Percentiles rank a stretch among this genome's conserved stretches.
Evolutionary conservation across 1,140 invertebrate genomes (phyloP).

Genomic region (Eupristina koningsbergeri): DNA sequence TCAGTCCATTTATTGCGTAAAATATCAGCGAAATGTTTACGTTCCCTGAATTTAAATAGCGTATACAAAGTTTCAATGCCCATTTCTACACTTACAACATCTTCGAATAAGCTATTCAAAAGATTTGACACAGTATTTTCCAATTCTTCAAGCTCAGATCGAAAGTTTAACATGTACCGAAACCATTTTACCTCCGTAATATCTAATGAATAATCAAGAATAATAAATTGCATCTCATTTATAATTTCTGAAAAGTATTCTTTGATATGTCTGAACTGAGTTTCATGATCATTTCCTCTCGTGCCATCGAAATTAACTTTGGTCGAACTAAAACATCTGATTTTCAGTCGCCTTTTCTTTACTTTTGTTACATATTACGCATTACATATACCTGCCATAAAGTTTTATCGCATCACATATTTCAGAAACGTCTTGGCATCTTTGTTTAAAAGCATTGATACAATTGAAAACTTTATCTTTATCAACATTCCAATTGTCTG

Average conservation of each 20-base stretch:
- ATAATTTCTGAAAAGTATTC: slow-evolving; percentile 54
- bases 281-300: slow-evolving; percentile 81
- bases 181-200: slow-evolving; percentile 82
- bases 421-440: slow-evolving; percentile 88
- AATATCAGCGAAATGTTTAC: slow-evolving; percentile 76
- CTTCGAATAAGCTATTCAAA: slow-evolving; percentile 79
- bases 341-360: not conserved
- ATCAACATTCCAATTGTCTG: slow-evolving; percentile 80
- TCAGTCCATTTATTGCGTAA: slow-evolving; percentile 77
- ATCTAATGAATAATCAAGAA: slow-evolving; percentile 79
- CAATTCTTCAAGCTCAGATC: slow-evolving; percentile 76
- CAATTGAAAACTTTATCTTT: slow-evolving; percentile 86
- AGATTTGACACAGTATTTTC: slow-evolving; percentile 80
- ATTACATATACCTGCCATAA: slow-evolving; percentile 77
- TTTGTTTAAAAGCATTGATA: slow-evolving; percentile 87
- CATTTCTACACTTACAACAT: slow-evolving; percentile 80
- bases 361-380: not conserved
- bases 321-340: slow-evolving; percentile 20
- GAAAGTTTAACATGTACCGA: slow-evolving; percentile 80
- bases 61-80: slow-evolving; percentile 80
- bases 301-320: slow-evolving; percentile 77
- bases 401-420: slow-evolving; percentile 84
- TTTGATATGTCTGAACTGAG: slow-evolving; percentile 78
- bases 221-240: slow-evolving; percentile 76
- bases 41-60: slow-evolving; percentile 80